phyloP scores from a whole-genome alignment of 2,888 invertebrate genomes.

The Agrotis puta region DNA sequence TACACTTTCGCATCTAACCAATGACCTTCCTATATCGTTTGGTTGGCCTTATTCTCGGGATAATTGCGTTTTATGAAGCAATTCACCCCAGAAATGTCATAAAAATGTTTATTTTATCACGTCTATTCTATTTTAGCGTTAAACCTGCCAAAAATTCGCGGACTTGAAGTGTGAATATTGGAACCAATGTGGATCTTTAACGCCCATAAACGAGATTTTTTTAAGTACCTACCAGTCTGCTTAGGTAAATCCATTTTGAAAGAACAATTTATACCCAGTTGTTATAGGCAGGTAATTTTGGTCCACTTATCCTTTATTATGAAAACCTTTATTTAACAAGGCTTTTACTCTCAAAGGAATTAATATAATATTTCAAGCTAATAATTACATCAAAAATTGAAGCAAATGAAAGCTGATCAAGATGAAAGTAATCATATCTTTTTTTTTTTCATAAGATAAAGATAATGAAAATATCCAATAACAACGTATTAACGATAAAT shows the following conservation, averaged over 20 bases:
- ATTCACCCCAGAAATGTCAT: constrained; percentile 84
- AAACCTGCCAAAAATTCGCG: constrained; percentile 76
- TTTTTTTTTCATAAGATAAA: constrained; percentile 36
- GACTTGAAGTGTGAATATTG: constrained; percentile 62
- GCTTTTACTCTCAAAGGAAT: constrained; percentile 3
- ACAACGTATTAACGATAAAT: constrained; percentile 61
- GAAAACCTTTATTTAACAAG: background rate
- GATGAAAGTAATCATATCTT: constrained; percentile 32
- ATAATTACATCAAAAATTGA: constrained; percentile 6
- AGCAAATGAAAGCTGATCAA: constrained; percentile 18
- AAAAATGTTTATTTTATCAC: constrained; percentile 86
- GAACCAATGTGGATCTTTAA: constrained; percentile 48
- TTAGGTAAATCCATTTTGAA: background rate
- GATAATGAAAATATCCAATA: constrained; percentile 47
- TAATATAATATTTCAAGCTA: background rate
- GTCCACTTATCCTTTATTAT: background rate
- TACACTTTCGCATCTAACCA: constrained; percentile 55
- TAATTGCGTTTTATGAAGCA: constrained; percentile 88
- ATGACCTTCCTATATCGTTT: constrained; percentile 66
- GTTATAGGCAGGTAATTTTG: background rate
- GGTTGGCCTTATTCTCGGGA: constrained; percentile 79
- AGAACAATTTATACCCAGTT: background rate
- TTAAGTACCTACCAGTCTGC: background rate
- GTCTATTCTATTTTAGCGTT: constrained; percentile 80
- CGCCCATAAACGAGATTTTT: constrained; percentile 20